phyloP scores from a whole-genome alignment of 2,113 vertebrate genomes.

The Pterophyllum scalare region DNA sequence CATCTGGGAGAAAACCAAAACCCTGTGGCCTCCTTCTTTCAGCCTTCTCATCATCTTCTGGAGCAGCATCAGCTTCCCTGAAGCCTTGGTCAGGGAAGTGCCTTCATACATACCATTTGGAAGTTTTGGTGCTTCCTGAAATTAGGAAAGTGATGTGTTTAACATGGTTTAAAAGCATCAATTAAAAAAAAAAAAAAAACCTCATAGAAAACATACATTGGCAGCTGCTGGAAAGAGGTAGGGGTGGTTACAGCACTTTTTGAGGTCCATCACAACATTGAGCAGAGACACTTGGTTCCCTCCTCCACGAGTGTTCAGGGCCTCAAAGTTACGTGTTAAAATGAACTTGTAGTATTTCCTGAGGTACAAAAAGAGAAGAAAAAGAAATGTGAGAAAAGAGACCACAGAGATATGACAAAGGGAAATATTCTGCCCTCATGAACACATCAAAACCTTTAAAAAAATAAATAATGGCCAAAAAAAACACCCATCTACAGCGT shows the following conservation, averaged over 20 bases:
- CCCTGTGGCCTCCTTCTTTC: slow-evolving; percentile 94
- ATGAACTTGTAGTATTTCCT: slow-evolving; percentile 99
- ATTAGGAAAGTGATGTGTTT: background rate
- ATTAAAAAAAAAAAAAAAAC: background rate
- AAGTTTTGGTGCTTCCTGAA: slow-evolving; percentile 96
- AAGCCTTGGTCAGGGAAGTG: slow-evolving; percentile 90
- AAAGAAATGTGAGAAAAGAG: background rate
- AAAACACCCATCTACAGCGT: background rate
- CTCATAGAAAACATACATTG: slow-evolving; percentile 47
- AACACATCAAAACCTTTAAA: background rate
- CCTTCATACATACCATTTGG: slow-evolving; percentile 99
- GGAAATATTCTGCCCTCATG: background rate
- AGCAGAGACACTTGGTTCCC: slow-evolving; percentile 97
- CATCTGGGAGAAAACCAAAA: slow-evolving; percentile 99
- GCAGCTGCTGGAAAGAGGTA: slow-evolving; percentile 98
- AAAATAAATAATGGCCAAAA: background rate
- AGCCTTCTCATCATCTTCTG: slow-evolving; percentile 97
- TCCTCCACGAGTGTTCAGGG: slow-evolving; percentile 93
- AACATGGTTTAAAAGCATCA: background rate
- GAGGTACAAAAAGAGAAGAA: slow-evolving; percentile 17
- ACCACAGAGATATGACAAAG: background rate
- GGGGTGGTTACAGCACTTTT: slow-evolving; percentile 98
- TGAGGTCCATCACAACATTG: slow-evolving; percentile 98
- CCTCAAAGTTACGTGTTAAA: slow-evolving; percentile 96
- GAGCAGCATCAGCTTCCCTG: slow-evolving; percentile 92